Conservation (phyloP, 2,113 vertebrate genomes). For the Urocitellus parryii region DNA sequence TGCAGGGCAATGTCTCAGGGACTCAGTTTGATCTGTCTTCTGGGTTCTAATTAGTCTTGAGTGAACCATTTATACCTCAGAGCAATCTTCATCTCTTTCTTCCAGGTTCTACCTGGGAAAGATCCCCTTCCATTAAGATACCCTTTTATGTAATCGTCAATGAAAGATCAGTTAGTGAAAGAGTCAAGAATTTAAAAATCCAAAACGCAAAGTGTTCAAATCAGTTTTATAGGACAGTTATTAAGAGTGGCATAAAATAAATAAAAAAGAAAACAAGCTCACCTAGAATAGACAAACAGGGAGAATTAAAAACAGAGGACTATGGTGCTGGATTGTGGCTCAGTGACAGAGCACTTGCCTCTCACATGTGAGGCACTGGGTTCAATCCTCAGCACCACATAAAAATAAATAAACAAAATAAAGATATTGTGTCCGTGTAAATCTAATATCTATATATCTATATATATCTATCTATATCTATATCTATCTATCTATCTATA, state of each 20-base stretch:
- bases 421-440: too few species aligned
- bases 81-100: neutral
- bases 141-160: neutral
- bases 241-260: constrained; percentile 8
- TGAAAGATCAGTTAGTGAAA: constrained; percentile 9
- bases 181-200: constrained; percentile 16
- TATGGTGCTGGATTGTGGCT: too few species aligned
- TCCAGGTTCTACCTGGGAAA: neutral
- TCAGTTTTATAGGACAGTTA: neutral
- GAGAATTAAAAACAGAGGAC: neutral
- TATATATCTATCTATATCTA: too few species aligned
- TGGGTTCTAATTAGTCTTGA: neutral
- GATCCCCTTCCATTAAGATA: neutral
- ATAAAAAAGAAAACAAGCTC: neutral
- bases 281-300: neutral
- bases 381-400: too few species aligned
- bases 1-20: neutral
- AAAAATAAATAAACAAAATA: too few species aligned
- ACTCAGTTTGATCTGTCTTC: neutral
- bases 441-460: too few species aligned
- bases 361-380: too few species aligned
- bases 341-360: too few species aligned
- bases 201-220: neutral
- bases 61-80: neutral
- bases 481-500: too few species aligned